phyloP scores from a whole-genome alignment of 2,113 vertebrate species.

The Notarius quadriscutis region DNA sequence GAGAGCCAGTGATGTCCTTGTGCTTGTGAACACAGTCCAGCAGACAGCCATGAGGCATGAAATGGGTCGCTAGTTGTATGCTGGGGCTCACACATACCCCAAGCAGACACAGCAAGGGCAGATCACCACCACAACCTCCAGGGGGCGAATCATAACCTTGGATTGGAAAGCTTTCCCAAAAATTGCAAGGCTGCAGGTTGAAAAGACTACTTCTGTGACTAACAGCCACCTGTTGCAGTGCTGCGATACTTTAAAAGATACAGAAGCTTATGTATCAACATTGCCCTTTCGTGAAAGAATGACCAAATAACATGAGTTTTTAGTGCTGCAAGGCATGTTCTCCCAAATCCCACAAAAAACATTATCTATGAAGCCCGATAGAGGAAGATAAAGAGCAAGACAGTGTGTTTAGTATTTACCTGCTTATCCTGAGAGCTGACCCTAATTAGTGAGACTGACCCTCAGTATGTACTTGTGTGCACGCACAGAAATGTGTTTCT shows the following conservation, averaged over 20 bases:
- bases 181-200: not conserved
- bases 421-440: conserved; percentile 63
- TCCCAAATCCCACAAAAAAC: conserved; percentile 21
- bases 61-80: not conserved
- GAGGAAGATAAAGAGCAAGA: conserved; percentile 9
- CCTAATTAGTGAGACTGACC: conserved; percentile 69
- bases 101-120: not conserved
- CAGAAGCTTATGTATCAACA: not conserved
- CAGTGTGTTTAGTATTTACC: conserved; percentile 42
- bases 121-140: not conserved
- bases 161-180: not conserved
- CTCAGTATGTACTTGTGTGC: not conserved
- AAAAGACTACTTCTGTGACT: not conserved
- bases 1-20: not conserved
- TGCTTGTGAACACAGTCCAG: not conserved
- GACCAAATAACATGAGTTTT: conserved; percentile 19
- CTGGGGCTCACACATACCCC: not conserved
- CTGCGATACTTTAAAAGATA: not conserved
- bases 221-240: not conserved
- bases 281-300: not conserved
- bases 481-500: not conserved
- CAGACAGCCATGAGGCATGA: not conserved
- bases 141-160: not conserved
- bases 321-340: not conserved
- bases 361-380: not conserved